These are phyloP conservation scores for Leptopilina syphax DNA, from an alignment of 2,888 invertebrate species.

Conservation along the genomic window DNA sequence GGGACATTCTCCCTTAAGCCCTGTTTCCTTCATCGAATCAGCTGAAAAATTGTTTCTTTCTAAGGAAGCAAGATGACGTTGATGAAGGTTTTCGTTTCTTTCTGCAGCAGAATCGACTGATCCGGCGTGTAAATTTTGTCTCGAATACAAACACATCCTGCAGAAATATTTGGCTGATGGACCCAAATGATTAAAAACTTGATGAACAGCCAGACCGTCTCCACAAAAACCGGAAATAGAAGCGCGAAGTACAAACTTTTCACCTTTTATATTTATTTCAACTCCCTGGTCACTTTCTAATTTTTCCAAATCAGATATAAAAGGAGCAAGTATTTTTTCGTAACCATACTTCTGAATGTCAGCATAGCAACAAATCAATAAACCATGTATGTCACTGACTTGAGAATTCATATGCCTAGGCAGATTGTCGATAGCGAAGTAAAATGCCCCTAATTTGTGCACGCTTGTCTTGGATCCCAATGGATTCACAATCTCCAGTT, in stretches of 20 bases:
- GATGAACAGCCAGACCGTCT: constrained; percentile 50
- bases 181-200: constrained; percentile 50
- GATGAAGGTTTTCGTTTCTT: not conserved
- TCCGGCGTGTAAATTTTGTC: constrained; percentile 50
- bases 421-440: constrained; percentile 46
- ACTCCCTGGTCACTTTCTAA: constrained; percentile 55
- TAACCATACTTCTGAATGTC: constrained; percentile 50
- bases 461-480: constrained; percentile 47
- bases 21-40: not conserved
- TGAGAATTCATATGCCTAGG: constrained; percentile 47
- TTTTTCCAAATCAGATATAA: constrained; percentile 51
- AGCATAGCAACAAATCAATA: constrained; percentile 38
- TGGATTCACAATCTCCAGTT: constrained; percentile 45
- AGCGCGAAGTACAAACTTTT: constrained; percentile 46
- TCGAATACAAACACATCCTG: constrained; percentile 45
- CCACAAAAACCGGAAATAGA: constrained; percentile 49
- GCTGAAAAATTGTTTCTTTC: not conserved
- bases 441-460: constrained; percentile 51
- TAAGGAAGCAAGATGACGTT: not conserved
- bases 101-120: not conserved
- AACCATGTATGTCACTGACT: constrained; percentile 43
- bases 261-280: constrained; percentile 42
- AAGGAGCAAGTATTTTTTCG: constrained; percentile 43
- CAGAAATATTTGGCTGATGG: constrained; percentile 51
- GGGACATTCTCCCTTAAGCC: not conserved